Conservation (phyloP, 2,797 vertebrate genomes). For the Muscicapa striata region DNA sequence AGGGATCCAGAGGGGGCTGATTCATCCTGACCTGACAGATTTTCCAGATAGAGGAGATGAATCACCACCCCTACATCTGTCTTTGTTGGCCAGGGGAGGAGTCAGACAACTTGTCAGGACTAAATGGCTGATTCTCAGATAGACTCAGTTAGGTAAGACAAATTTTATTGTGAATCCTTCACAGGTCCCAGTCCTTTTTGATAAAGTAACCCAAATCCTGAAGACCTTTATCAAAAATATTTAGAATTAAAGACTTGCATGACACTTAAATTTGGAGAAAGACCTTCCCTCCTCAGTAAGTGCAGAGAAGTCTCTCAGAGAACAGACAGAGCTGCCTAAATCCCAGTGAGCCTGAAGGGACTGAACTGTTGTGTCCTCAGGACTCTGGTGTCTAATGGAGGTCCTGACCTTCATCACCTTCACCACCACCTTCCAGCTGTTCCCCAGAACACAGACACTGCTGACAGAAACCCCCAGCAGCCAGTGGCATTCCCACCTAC, state of each 20-base stretch:
- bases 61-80: slow-evolving; percentile 6
- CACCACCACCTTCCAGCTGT: not conserved
- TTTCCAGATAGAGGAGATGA: slow-evolving; percentile 43
- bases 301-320: not conserved
- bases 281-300: not conserved
- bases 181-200: not conserved
- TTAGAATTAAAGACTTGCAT: not conserved
- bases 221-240: not conserved
- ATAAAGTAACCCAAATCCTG: not conserved
- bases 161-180: not conserved
- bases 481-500: not conserved
- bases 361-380: not conserved
- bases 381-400: not conserved
- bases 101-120: slow-evolving; percentile 22
- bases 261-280: not conserved
- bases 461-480: not conserved
- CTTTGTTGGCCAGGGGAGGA: slow-evolving; percentile 36
- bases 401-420: not conserved
- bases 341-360: not conserved
- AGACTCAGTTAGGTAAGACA: slow-evolving; percentile 27
- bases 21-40: slow-evolving; percentile 67
- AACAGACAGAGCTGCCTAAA: not conserved
- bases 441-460: not conserved
- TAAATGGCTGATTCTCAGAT: slow-evolving; percentile 48
- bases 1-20: slow-evolving; percentile 46